phyloP scores from a whole-genome alignment of 2,113 vertebrate species.

The Corydoras maculifer region DNA sequence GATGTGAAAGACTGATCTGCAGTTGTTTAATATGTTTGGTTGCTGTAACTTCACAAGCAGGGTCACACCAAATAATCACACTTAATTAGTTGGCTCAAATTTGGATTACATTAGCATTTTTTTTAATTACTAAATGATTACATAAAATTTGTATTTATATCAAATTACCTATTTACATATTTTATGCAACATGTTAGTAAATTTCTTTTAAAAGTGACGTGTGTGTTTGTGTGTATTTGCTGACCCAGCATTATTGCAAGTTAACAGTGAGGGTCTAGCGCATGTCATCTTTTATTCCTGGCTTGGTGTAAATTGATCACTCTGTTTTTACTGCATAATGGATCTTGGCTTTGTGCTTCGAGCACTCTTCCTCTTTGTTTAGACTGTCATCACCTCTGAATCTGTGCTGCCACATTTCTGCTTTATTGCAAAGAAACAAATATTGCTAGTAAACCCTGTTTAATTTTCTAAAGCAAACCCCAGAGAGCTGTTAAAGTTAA shows the following conservation, averaged over 20 bases:
- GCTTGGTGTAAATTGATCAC: conserved; percentile 70
- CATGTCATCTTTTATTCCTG: conserved; percentile 68
- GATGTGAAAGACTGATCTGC: too few relatives aligned
- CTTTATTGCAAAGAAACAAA: background rate
- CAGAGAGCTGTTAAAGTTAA: background rate
- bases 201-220: conserved; percentile 16
- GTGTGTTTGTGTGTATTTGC: conserved; percentile 38
- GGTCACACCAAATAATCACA: too few relatives aligned
- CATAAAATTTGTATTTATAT: too few relatives aligned
- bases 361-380: conserved; percentile 32
- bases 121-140: too few relatives aligned
- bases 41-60: too few relatives aligned
- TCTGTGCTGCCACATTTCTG: conserved; percentile 6
- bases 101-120: too few relatives aligned
- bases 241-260: conserved; percentile 53
- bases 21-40: too few relatives aligned
- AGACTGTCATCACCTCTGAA: conserved; percentile 8
- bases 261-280: conserved; percentile 51
- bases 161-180: too few relatives aligned
- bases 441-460: conserved; percentile 1
- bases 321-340: conserved; percentile 54
- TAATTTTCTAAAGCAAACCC: background rate
- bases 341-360: conserved; percentile 54
- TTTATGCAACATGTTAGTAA: background rate
- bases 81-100: too few relatives aligned